phyloP scores from a whole-genome alignment of 1,140 invertebrate genomes.

The Thaumetopoea pityocampa region DNA sequence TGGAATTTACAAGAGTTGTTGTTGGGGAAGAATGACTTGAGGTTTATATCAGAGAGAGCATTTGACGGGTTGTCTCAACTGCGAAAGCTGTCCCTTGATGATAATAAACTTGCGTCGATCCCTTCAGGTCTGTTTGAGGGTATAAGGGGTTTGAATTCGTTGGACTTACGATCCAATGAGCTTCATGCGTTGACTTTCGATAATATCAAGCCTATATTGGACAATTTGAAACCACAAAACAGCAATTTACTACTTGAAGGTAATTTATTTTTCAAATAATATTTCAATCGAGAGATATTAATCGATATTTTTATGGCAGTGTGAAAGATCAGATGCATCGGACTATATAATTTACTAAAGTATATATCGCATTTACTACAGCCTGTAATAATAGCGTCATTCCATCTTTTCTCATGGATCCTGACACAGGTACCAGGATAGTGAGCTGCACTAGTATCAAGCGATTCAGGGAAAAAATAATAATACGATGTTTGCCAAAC shows the following conservation, averaged over 20 bases:
- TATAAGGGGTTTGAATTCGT: slow-evolving; percentile 79
- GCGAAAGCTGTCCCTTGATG: slow-evolving; percentile 80
- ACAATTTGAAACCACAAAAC: slow-evolving; percentile 83
- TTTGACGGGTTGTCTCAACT: slow-evolving; percentile 83
- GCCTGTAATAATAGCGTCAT: no score
- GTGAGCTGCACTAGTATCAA: no score
- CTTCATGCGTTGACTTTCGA: slow-evolving; percentile 85
- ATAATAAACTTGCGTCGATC: slow-evolving; percentile 83
- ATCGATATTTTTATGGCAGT: no score
- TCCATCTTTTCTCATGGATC: no score
- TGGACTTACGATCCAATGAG: slow-evolving; percentile 84
- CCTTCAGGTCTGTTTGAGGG: slow-evolving; percentile 80
- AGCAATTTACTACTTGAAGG: slow-evolving; percentile 85
- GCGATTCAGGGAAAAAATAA: no score
- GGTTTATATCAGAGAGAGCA: slow-evolving; percentile 82
- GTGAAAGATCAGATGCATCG: no score
- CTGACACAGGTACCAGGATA: no score
- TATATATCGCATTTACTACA: no score
- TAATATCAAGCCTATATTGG: slow-evolving; percentile 82
- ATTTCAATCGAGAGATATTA: slow-evolving; percentile 49
- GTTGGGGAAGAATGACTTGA: slow-evolving; percentile 81
- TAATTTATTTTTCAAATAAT: slow-evolving; percentile 77
- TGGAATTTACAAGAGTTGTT: slow-evolving; percentile 82
- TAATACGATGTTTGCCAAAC: no score
- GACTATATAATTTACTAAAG: no score